These are phyloP conservation scores for Dendrocincla tyrannina DNA, from an alignment of 2,797 vertebrate species.

Conservation along the genomic window DNA sequence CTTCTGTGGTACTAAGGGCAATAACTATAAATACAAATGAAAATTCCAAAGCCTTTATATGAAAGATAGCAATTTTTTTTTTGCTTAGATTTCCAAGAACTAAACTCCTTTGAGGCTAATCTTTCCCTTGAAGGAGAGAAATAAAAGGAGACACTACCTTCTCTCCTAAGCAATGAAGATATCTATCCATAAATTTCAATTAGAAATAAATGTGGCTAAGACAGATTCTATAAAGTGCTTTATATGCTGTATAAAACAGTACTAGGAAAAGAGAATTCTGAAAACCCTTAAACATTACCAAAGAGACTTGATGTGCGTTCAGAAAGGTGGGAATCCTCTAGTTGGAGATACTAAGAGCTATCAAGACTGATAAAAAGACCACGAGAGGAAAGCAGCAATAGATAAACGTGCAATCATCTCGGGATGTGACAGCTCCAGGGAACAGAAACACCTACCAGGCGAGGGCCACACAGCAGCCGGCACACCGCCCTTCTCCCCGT, in stretches of 20 bases:
- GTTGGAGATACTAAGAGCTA: fast-evolving
- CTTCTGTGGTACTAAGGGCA: neutral
- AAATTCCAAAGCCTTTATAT: neutral
- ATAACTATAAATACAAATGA: neutral
- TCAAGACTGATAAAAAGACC: neutral
- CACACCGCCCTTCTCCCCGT: fast-evolving
- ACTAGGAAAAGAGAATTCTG: neutral
- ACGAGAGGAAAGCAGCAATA: neutral
- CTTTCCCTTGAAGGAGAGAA: neutral
- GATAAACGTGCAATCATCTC: fast-evolving
- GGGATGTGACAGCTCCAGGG: neutral
- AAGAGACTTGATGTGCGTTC: neutral
- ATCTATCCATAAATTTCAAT: neutral
- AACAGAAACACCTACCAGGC: fast-evolving
- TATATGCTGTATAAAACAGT: neutral
- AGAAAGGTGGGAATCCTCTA: neutral
- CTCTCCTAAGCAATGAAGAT: neutral
- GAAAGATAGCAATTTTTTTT: neutral
- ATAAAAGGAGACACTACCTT: neutral
- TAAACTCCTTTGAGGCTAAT: neutral
- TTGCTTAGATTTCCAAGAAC: neutral
- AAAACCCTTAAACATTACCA: neutral
- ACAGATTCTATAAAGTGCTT: neutral
- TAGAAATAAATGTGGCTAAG: neutral
- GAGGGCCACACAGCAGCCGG: fast-evolving